phyloP scores from a whole-genome alignment of 2,888 invertebrate genomes.

The Eupithecia tripunctaria region DNA sequence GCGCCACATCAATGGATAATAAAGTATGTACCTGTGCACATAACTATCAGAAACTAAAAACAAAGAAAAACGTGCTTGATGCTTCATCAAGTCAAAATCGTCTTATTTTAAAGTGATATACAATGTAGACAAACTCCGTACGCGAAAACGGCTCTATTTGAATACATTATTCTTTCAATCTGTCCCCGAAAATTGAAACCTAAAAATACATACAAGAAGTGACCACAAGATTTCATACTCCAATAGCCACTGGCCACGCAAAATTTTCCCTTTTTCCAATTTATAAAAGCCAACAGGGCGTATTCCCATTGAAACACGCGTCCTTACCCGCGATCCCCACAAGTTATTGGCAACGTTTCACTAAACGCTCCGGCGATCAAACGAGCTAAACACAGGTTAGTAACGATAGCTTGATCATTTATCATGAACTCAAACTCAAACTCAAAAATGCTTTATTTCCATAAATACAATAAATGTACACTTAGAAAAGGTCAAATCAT shows the following conservation, averaged over 20 bases:
- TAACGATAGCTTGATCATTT: slow-evolving; percentile 1
- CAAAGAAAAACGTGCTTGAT: no score
- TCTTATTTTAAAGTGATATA: neutral
- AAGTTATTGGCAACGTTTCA: slow-evolving; percentile 45
- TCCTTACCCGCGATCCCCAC: slow-evolving; percentile 37
- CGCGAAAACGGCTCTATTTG: neutral
- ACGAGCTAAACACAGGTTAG: slow-evolving; percentile 25
- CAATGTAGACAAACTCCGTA: neutral
- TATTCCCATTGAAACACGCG: slow-evolving; percentile 33
- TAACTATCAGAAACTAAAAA: no score
- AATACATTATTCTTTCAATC: neutral
- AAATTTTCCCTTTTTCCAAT: slow-evolving; percentile 30
- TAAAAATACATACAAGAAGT: neutral
- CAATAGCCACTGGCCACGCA: slow-evolving; percentile 20
- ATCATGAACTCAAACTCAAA: no score
- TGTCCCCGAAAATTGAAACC: neutral
- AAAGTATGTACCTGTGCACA: no score
- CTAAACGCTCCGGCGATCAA: slow-evolving; percentile 40
- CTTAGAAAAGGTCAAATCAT: no score
- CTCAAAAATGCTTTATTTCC: no score
- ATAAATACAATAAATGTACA: no score
- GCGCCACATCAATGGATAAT: no score
- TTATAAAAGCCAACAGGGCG: slow-evolving; percentile 36
- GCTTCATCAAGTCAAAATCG: neutral
- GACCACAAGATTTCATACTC: slow-evolving; percentile 15